Evolutionary conservation across 1,140 invertebrate genomes (phyloP).

Genomic region (Bombus ignitus): DNA sequence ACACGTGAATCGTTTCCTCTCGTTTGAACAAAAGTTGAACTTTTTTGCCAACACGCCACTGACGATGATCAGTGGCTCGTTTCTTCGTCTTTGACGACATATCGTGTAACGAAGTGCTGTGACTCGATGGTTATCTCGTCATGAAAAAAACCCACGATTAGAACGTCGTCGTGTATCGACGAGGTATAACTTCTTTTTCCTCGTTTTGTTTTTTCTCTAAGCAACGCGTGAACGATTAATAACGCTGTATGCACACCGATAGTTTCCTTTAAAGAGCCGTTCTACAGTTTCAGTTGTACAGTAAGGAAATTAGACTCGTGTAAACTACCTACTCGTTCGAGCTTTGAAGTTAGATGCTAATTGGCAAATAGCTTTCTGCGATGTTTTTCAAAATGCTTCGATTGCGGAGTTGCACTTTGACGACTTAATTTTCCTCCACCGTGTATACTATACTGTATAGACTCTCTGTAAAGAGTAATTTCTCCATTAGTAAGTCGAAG

Average conservation of each 20-base stretch:
- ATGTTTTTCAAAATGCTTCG: not conserved
- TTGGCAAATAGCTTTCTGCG: not conserved
- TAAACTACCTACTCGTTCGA: not conserved
- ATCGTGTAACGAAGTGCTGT: not conserved
- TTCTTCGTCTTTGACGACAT: not conserved
- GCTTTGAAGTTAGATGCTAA: not conserved
- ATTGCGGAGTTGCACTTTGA: not conserved
- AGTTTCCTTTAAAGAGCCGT: not conserved
- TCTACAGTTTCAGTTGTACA: not conserved
- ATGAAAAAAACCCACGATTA: constrained; percentile 6
- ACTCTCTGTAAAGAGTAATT: not conserved
- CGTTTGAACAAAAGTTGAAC: not conserved
- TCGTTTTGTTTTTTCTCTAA: not conserved
- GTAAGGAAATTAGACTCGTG: not conserved
- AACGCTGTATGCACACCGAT: not conserved
- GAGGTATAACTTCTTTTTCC: not conserved
- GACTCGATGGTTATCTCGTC: constrained; percentile 17
- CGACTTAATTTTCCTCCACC: not conserved
- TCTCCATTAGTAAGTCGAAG: not conserved
- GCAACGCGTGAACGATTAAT: not conserved
- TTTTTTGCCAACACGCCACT: constrained; percentile 4
- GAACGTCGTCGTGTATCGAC: not conserved
- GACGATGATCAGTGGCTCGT: constrained; percentile 1
- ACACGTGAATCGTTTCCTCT: constrained; percentile 28
- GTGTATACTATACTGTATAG: not conserved